These are phyloP conservation scores for Phrynocephalus vlangalii DNA, from an alignment of 2,797 vertebrate species.

Conservation along the genomic window DNA sequence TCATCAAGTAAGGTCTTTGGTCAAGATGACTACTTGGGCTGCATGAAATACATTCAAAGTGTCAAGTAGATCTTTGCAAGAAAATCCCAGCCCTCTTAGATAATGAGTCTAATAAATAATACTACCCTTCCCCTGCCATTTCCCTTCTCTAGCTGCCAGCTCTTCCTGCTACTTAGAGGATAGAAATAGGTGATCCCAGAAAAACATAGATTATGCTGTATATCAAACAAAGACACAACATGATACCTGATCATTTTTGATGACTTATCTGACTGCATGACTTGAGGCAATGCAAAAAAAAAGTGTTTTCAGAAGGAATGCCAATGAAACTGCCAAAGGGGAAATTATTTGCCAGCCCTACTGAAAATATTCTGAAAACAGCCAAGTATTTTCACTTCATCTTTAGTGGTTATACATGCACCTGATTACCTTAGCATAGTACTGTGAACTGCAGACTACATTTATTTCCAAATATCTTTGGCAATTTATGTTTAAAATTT, in stretches of 20 bases:
- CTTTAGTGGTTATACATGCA: background rate
- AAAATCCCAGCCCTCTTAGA: background rate
- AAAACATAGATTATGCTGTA: background rate
- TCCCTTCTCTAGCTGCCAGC: background rate
- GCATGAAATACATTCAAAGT: too few relatives aligned
- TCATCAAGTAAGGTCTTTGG: too few relatives aligned
- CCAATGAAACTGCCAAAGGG: background rate
- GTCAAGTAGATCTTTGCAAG: background rate
- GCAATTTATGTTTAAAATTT: background rate
- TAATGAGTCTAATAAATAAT: background rate
- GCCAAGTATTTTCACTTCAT: background rate
- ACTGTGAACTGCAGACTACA: background rate
- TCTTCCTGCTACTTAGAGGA: background rate
- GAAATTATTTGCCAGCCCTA: background rate
- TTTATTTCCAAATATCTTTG: constrained; percentile 23
- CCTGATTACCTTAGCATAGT: constrained; percentile 4
- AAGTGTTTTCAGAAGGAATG: background rate
- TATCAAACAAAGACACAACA: background rate
- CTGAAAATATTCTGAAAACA: background rate
- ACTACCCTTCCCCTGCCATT: background rate
- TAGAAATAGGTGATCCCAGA: background rate
- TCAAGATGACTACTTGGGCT: too few relatives aligned
- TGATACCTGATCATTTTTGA: too few relatives aligned
- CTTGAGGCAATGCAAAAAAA: background rate
- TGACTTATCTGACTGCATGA: background rate